Conservation (phyloP, 2,797 vertebrate species). For the Platyrinchus mystaceus region DNA sequence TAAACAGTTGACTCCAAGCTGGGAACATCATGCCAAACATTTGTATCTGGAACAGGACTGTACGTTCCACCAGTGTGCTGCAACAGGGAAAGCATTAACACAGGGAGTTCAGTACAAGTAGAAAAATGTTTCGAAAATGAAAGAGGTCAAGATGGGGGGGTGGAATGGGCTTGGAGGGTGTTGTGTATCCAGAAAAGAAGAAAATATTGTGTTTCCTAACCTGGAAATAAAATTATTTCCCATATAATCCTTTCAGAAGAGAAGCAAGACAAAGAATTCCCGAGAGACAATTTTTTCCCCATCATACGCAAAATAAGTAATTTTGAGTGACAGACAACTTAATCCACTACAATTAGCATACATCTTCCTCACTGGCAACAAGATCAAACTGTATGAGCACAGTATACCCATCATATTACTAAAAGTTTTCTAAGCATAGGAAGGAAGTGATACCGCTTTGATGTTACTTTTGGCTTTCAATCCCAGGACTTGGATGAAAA, state of each 20-base stretch:
- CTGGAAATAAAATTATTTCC: neutral
- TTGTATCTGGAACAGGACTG: constrained; percentile 51
- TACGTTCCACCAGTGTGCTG: constrained; percentile 45
- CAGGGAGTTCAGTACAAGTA: neutral
- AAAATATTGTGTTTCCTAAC: neutral
- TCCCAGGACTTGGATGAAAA: neutral
- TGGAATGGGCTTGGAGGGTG: neutral
- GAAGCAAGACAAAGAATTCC: neutral
- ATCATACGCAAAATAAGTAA: neutral
- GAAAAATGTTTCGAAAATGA: constrained; percentile 21
- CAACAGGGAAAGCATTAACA: constrained; percentile 4
- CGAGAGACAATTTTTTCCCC: rapidly evolving
- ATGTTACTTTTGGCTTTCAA: constrained; percentile 39
- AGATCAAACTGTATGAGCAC: neutral
- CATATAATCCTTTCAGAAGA: neutral
- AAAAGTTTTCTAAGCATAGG: constrained; percentile 12
- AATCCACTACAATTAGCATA: neutral
- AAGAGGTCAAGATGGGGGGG: neutral
- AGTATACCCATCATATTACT: neutral
- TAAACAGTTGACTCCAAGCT: constrained; percentile 40
- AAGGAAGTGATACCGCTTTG: constrained; percentile 32
- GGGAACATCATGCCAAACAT: constrained; percentile 57
- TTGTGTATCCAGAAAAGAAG: neutral
- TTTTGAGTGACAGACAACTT: neutral
- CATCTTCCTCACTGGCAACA: neutral